Evolutionary conservation across 2,797 vertebrate species (phyloP).

Genomic region (Geotrypetes seraphini): DNA sequence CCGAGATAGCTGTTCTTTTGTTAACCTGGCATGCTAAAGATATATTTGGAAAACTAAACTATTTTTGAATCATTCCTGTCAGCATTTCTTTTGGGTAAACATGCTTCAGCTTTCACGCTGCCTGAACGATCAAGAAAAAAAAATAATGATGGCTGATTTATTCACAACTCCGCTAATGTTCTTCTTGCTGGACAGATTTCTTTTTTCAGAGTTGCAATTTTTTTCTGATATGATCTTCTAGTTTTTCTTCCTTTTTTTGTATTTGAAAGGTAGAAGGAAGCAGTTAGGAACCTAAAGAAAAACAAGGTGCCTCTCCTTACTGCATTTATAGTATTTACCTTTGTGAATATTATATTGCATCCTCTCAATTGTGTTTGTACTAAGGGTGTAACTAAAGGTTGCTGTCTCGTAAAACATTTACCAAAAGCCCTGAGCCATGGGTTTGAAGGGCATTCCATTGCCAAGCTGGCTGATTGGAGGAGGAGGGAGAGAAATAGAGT

Average conservation of each 20-base stretch:
- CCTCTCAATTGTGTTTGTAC: conserved; percentile 51
- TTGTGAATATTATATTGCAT: conserved; percentile 30
- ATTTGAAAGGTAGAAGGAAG: neutral
- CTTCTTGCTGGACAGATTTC: no score
- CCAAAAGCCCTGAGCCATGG: conserved; percentile 40
- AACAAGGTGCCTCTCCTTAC: neutral
- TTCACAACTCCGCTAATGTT: no score
- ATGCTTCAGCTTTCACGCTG: conserved; percentile 32
- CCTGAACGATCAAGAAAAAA: conserved; percentile 26
- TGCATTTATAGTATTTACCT: conserved; percentile 11
- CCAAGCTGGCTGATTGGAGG: conserved; percentile 2
- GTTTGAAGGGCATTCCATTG: conserved; percentile 47
- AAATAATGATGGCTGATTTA: conserved; percentile 29
- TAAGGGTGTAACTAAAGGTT: conserved; percentile 58
- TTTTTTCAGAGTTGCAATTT: no score
- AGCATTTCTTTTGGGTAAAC: conserved; percentile 22
- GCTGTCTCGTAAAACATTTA: conserved; percentile 68
- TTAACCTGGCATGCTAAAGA: no score
- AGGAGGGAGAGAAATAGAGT: neutral
- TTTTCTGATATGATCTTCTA: neutral
- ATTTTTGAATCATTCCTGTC: conserved; percentile 22
- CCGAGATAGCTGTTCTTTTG: neutral
- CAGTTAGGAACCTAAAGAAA: no score
- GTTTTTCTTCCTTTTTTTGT: neutral
- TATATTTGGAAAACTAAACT: conserved; percentile 16